Conservation (phyloP, 1,140 invertebrate species). For the Cataglyphis hispanica region DNA sequence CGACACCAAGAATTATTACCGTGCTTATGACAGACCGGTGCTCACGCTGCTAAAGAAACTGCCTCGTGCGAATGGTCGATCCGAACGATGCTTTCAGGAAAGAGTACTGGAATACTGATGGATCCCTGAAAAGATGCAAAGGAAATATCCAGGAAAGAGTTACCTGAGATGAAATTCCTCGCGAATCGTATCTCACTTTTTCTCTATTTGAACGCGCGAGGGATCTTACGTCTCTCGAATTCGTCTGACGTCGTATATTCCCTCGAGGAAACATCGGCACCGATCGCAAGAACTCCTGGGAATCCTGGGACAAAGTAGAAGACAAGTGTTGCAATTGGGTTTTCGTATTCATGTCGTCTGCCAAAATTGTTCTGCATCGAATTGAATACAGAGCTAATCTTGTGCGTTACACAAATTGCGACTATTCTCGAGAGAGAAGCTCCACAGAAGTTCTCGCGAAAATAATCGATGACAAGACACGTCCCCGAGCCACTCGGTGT, state of each 20-base stretch:
- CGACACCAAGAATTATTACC: conserved; percentile 48
- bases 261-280: background rate
- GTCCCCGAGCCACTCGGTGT: background rate
- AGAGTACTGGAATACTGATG: background rate
- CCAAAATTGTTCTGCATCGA: conserved; percentile 28
- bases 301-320: background rate
- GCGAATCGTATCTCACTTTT: conserved; percentile 2
- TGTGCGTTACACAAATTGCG: conserved; percentile 14
- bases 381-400: background rate
- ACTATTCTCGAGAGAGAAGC: background rate
- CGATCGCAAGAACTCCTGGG: background rate
- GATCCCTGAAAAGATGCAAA: background rate
- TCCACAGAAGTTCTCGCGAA: background rate
- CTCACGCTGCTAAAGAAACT: background rate
- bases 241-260: conserved; percentile 37
- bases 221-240: background rate
- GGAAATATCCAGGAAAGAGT: conserved; percentile 4
- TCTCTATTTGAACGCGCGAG: conserved; percentile 19
- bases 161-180: background rate
- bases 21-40: conserved; percentile 39
- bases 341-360: background rate
- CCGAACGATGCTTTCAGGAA: conserved; percentile 33
- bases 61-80: conserved; percentile 20
- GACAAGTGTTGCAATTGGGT: conserved; percentile 18
- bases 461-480: background rate